Conservation (phyloP, 2,113 vertebrate genomes). For the Ornithorhynchus anatinus region DNA sequence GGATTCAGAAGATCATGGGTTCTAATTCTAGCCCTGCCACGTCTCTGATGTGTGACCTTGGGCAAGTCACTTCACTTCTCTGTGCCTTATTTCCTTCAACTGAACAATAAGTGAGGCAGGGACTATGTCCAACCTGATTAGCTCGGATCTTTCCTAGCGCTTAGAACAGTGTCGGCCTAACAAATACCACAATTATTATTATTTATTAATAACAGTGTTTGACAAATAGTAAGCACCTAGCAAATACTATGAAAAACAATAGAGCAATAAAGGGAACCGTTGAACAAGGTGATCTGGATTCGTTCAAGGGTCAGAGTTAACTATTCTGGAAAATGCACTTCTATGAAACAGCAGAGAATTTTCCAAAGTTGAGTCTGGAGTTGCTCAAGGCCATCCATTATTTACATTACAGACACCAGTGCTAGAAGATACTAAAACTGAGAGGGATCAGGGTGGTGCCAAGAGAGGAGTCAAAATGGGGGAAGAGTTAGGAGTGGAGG, state of each 20-base stretch:
- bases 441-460: neutral
- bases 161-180: no score
- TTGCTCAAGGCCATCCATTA: neutral
- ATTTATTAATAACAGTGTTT: no score
- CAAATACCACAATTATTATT: no score
- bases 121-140: no score
- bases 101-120: no score
- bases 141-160: no score
- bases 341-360: neutral
- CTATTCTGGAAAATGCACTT: neutral
- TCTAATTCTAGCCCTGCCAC: no score
- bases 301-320: neutral
- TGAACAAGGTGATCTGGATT: neutral
- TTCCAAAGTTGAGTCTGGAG: neutral
- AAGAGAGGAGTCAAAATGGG: neutral
- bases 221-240: no score
- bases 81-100: no score
- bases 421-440: neutral
- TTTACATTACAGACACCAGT: neutral
- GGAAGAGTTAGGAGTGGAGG: neutral
- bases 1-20: no score
- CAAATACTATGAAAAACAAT: neutral
- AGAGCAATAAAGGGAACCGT: neutral
- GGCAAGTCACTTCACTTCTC: no score
- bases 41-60: no score